These are phyloP conservation scores for Oligia latruncula DNA, from an alignment of 2,888 invertebrate genomes.

Conservation along the genomic window DNA sequence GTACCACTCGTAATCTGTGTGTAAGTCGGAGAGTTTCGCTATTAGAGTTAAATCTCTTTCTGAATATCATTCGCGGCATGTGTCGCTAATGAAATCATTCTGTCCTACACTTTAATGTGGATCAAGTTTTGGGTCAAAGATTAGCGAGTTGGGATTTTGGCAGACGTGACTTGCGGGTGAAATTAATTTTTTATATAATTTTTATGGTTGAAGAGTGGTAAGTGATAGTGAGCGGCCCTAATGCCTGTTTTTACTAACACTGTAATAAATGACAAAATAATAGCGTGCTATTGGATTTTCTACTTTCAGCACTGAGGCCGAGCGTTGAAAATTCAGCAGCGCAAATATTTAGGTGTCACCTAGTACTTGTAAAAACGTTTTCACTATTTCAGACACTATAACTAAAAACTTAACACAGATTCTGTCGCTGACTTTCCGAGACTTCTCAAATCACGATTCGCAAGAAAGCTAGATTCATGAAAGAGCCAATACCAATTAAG, in stretches of 20 bases:
- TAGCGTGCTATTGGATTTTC: too few species aligned
- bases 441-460: neutral
- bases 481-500: conserved; percentile 11
- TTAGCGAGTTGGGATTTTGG: conserved; percentile 26
- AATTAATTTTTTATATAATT: neutral
- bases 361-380: neutral
- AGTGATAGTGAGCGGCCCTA: too few species aligned
- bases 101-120: conserved; percentile 66
- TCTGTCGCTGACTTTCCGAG: too few species aligned
- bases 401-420: neutral
- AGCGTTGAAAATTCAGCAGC: neutral
- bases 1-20: conserved; percentile 67
- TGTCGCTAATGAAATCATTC: conserved; percentile 76
- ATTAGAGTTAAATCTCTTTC: conserved; percentile 73
- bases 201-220: too few species aligned
- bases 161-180: conserved; percentile 36
- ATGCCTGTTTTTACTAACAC: too few species aligned
- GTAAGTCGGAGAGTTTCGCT: conserved; percentile 67
- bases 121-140: conserved; percentile 68
- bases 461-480: neutral
- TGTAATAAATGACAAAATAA: too few species aligned
- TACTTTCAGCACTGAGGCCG: too few species aligned
- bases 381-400: neutral
- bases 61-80: conserved; percentile 74
- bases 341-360: neutral